Evolutionary conservation across 2,888 invertebrate species (phyloP), one percentile per base, ranked within the genome.

Genomic region (Thymelicus lineola): DNA sequence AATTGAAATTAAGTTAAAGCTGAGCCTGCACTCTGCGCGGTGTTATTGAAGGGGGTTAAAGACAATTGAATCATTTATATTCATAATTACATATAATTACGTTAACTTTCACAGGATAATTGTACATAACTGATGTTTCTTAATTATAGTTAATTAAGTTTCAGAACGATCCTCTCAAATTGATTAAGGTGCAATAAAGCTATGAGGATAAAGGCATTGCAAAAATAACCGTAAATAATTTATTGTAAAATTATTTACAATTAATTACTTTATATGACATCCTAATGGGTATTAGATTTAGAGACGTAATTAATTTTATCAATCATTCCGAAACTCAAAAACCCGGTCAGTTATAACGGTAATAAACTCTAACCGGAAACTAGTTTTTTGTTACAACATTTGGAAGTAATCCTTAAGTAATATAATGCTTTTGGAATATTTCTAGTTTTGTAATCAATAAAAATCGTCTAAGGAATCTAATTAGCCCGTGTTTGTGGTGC

Each of bases 381-480:
- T 70, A 73, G 75, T 80, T 68, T 83, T 80, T 79, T 75, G 72
- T 77, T 46, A 68, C 61, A 28, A 60, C 67, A 17, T 68, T 53
- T 68, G n/a, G 55, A 68, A 68, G 17, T 57, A 79, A 79, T 77
- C 73, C 73, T 75, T 71, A 71, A 76, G 77, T 83, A 80, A 86
- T 84, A 85, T 86, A 85, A 84, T 76, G 79, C 80, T 76, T 78
- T 80, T 80, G 15, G 48, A 38, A 81, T 80, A 80, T 79, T 85
- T 84, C 80, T 81, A 79, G 85, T 88, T 88, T 83, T 87, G 82
- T 80, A 38, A 10, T 80, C 72, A 77, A 78, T 85, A 85, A 83
- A 85, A 81, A 74, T 75, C 72, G 77, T 75, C 68, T 74, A 72
- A 75, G 75, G 75, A 79, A 75, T 75, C 77, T 83, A 82, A 79